Percentiles rank a stretch among this genome's conserved stretches.
These are phyloP conservation scores for Thalassoma bifasciatum DNA, from an alignment of 2,113 vertebrate genomes.

Conservation along the genomic window DNA sequence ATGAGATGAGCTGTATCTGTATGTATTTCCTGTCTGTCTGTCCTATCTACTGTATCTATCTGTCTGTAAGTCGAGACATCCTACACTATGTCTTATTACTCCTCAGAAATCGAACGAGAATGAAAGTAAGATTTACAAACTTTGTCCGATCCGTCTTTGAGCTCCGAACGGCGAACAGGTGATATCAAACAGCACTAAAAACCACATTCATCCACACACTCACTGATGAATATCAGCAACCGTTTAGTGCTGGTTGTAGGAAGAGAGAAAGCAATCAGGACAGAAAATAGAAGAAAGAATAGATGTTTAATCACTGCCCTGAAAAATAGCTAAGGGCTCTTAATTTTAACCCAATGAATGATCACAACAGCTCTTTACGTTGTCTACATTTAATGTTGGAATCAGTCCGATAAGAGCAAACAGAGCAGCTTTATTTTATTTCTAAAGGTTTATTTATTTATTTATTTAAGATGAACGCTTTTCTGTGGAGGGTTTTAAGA, in stretches of 20 bases:
- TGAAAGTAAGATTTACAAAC: conserved; percentile 75
- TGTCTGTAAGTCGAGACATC: conserved; percentile 68
- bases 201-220: conserved; percentile 6
- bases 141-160: conserved; percentile 77
- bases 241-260: background rate
- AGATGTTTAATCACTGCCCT: background rate
- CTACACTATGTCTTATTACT: conserved; percentile 64
- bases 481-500: background rate
- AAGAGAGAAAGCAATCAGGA: background rate
- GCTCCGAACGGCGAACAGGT: too few relatives aligned
- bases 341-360: background rate
- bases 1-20: conserved; percentile 69
- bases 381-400: background rate
- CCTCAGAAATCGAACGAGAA: conserved; percentile 66
- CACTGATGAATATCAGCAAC: background rate
- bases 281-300: background rate
- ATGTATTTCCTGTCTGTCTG: conserved; percentile 69
- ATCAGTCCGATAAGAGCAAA: background rate
- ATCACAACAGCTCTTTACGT: background rate
- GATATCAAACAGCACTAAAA: conserved; percentile 10
- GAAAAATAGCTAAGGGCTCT: background rate
- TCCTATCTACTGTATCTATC: conserved; percentile 69
- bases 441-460: too few relatives aligned
- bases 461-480: background rate
- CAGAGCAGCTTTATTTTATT: conserved; percentile 9